These are phyloP conservation scores for Orbicella faveolata DNA, from an alignment of 64 coral and sea anemone species.

Conservation along the genomic window DNA sequence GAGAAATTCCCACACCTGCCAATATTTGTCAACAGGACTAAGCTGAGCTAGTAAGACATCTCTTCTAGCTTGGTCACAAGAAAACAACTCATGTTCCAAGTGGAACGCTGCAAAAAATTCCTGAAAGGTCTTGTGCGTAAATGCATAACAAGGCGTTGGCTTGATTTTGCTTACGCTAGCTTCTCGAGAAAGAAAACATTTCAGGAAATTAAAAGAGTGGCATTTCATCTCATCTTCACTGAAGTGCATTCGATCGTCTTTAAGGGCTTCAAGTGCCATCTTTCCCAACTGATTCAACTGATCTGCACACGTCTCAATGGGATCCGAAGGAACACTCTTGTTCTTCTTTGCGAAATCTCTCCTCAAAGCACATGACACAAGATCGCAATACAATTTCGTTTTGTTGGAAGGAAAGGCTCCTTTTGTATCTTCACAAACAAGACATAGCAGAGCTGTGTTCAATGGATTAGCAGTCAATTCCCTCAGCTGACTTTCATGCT, in stretches of 20 bases:
- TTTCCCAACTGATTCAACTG: conserved; percentile 9
- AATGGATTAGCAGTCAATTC: conserved; percentile 35
- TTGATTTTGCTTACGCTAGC: neutral
- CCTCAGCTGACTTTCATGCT: too few relatives aligned
- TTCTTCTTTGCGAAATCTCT: neutral
- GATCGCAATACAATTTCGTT: conserved; percentile 1
- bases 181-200: conserved; percentile 16
- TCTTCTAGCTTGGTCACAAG: neutral
- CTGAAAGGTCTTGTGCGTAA: conserved; percentile 39
- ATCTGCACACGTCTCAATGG: neutral
- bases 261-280: conserved; percentile 31
- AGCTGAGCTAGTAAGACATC: neutral
- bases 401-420: neutral
- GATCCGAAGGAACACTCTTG: neutral
- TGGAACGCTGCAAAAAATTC: conserved; percentile 34
- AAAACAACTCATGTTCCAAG: neutral
- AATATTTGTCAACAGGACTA: neutral
- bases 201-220: neutral
- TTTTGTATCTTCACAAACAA: conserved; percentile 7
- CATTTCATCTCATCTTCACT: neutral
- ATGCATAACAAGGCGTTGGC: neutral
- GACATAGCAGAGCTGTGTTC: conserved; percentile 35
- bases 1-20: neutral
- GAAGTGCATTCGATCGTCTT: neutral
- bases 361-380: conserved; percentile 18